Base-by-base conservation (phyloP, 2,888 invertebrate species). In the Chloroclystis v-ata region DNA sequence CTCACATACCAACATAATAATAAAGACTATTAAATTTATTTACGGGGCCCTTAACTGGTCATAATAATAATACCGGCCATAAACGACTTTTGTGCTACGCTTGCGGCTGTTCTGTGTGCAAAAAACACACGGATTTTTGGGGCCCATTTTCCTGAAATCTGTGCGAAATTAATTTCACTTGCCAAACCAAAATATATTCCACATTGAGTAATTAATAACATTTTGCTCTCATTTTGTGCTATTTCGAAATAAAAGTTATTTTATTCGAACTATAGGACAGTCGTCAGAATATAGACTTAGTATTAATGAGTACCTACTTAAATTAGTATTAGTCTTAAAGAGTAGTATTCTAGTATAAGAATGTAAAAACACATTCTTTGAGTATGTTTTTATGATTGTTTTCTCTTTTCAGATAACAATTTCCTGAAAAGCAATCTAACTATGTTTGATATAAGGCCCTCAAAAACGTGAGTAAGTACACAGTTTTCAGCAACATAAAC, bases 391-490 rank as follows among this genome's bases (percentile, higher is more conserved):
- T 12, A 4, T 10, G 2, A 1, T 14, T 1, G 11, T 29, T 11
- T 40, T 54, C 25, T 1, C 12, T 40, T 71, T 67, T 47, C 75
- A 84, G 83, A 72, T 60, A 70, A 62, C 59, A 71, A 68, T 47
- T 52, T 53, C 40, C 63, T 57, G 47, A 49, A 47, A 20, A 66
- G 61, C 16, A 75, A 71, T 49, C 54, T 72, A 46, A 56, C 69
- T 25, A 64, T 58, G 45, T 72, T 77, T 54, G 75, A 79, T 53
- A 66, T 69, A 33, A 59, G 66, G 57, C 57, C 73, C 73, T 56
- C 70, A 73, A 79, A 86, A 85, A 84, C 82, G 83, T 83, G 81
- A 86, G 87, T 85, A 82, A 85, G 85, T 85, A 50, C 43, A 84
- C 59, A 61, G 61, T 43, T 42, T 41, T 13, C 37, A 37, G 16